phyloP scores from a whole-genome alignment of 1,140 invertebrate genomes.

The Zaprionus camerounensis region DNA sequence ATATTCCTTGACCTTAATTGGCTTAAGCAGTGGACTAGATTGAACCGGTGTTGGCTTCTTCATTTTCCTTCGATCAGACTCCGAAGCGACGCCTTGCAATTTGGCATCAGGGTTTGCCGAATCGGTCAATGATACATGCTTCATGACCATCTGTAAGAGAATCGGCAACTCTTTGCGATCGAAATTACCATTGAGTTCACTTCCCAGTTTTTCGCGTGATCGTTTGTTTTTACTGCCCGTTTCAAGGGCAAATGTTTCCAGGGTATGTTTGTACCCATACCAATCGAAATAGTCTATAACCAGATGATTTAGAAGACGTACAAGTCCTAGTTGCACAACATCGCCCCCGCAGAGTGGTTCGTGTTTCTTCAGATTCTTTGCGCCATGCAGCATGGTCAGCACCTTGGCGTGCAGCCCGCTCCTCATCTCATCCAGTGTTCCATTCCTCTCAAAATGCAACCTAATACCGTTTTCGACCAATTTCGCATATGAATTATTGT shows the following conservation, averaged over 20 bases:
- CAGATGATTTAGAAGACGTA: slow-evolving; percentile 56
- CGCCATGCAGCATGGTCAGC: slow-evolving; percentile 40
- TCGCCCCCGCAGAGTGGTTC: slow-evolving; percentile 29
- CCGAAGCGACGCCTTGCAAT: background rate
- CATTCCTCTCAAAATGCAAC: slow-evolving; percentile 48
- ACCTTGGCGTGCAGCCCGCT: slow-evolving; percentile 60
- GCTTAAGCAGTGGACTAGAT: background rate
- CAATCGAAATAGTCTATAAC: slow-evolving; percentile 67
- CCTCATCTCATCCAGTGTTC: slow-evolving; percentile 43
- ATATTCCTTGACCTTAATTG: background rate
- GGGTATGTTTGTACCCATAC: slow-evolving; percentile 68
- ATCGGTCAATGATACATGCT: background rate
- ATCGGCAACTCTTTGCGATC: slow-evolving; percentile 51
- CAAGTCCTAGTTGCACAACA: slow-evolving; percentile 9
- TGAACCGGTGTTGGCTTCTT: background rate
- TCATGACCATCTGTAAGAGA: slow-evolving; percentile 53
- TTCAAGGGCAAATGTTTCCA: slow-evolving; percentile 65
- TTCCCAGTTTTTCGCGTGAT: slow-evolving; percentile 39
- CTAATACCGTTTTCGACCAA: slow-evolving; percentile 50
- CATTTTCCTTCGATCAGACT: background rate
- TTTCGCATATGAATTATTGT: slow-evolving; percentile 21
- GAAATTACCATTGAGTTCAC: slow-evolving; percentile 6
- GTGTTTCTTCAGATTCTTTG: slow-evolving; percentile 13
- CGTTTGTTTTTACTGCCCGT: slow-evolving; percentile 26
- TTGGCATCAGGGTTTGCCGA: background rate